Conservation (phyloP, 1,140 invertebrate genomes). For the Notospermus geniculatus region DNA sequence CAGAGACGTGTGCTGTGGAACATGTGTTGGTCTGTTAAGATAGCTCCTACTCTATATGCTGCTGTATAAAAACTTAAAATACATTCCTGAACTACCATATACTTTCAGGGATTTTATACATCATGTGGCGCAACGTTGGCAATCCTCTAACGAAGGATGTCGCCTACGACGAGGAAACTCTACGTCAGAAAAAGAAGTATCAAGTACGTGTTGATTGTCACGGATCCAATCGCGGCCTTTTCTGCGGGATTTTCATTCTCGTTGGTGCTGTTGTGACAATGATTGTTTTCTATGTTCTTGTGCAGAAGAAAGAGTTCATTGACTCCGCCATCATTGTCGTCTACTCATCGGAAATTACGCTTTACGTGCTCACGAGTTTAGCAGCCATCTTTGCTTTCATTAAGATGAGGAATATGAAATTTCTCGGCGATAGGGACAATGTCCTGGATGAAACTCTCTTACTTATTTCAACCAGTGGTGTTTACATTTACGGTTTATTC, state of each 20-base stretch:
- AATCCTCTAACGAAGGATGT: conserved; percentile 10
- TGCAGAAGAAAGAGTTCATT: conserved; percentile 10
- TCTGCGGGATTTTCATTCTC: conserved; percentile 79
- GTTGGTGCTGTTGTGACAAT: conserved; percentile 91
- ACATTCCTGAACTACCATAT: conserved; percentile 1
- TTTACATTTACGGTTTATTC: conserved; percentile 89
- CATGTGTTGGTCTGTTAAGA: too few relatives aligned
- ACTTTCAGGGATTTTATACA: conserved; percentile 81
- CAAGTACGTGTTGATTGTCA: conserved; percentile 65
- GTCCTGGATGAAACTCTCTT: conserved; percentile 86
- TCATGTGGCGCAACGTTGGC: conserved; percentile 69
- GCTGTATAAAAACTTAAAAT: too few relatives aligned
- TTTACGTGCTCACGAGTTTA: conserved; percentile 31
- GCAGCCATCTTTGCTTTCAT: conserved; percentile 36
- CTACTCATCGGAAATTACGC: conserved; percentile 31
- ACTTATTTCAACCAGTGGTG: conserved; percentile 84
- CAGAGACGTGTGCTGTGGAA: too few relatives aligned
- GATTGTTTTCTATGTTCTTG: conserved; percentile 83
- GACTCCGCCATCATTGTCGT: conserved; percentile 29
- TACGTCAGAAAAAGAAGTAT: conserved; percentile 12
- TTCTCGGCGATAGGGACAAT: conserved; percentile 78
- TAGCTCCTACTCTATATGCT: too few relatives aligned
- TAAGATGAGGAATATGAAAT: conserved; percentile 82
- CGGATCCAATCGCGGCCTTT: conserved; percentile 81
- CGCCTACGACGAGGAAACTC: conserved; percentile 17